phyloP scores from a whole-genome alignment of 2,113 vertebrate genomes.

The Bos indicus region DNA sequence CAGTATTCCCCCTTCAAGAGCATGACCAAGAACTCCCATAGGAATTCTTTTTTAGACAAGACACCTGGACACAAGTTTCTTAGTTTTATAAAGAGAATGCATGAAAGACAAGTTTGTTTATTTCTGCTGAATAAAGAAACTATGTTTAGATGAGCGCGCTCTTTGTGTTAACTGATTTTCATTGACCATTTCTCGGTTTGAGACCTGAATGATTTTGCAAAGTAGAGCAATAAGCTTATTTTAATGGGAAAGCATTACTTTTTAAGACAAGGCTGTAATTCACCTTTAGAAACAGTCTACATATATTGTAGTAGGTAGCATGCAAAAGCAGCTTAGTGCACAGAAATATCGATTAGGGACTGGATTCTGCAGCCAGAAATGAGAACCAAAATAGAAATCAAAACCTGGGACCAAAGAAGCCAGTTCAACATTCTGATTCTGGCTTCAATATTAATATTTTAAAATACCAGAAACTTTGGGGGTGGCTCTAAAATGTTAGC shows the following conservation, averaged over 20 bases:
- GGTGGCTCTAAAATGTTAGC: neutral
- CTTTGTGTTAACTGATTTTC: neutral
- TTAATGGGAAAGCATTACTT: neutral
- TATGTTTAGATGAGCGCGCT: neutral
- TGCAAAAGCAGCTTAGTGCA: neutral
- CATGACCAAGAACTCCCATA: neutral
- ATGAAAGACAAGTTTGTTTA: neutral
- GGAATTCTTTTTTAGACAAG: neutral
- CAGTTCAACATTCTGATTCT: neutral
- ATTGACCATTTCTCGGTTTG: neutral
- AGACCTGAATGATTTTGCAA: neutral
- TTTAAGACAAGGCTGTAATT: neutral
- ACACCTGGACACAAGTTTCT: neutral
- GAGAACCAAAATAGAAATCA: neutral
- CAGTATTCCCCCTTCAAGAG: neutral
- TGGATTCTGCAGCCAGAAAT: neutral
- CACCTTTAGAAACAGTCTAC: neutral
- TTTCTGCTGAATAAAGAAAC: neutral
- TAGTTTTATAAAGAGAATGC: neutral
- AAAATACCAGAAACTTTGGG: neutral
- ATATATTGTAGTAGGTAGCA: neutral
- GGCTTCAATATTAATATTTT: neutral
- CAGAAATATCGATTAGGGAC: neutral
- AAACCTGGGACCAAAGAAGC: neutral
- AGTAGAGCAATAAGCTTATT: neutral